Conservation (phyloP, 2,797 vertebrate species). For the Brotula barbata region DNA sequence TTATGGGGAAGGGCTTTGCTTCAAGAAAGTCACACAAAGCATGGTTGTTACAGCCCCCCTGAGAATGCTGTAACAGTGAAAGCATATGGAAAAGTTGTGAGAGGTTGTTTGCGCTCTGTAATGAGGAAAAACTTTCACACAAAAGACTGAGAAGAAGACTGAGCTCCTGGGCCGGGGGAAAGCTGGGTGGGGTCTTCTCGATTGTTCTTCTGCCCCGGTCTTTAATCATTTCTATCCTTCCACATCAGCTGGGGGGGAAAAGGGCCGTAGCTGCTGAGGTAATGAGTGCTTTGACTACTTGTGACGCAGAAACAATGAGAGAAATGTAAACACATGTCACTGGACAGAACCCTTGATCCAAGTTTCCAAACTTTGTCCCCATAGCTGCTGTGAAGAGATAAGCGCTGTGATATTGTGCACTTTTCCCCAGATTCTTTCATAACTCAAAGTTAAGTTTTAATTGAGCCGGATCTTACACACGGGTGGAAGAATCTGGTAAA, state of each 20-base stretch:
- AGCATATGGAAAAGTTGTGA: slow-evolving; percentile 27
- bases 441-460: slow-evolving; percentile 13
- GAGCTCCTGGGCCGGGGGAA: slow-evolving; percentile 26
- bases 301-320: slow-evolving; percentile 71
- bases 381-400: slow-evolving; percentile 55
- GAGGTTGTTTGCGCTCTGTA: slow-evolving; percentile 24
- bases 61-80: slow-evolving; percentile 9
- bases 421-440: slow-evolving; percentile 40
- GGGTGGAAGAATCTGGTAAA: slow-evolving; percentile 4
- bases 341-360: slow-evolving; percentile 55
- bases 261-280: slow-evolving; percentile 44
- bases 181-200: slow-evolving; percentile 51
- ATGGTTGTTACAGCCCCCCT: slow-evolving; percentile 36
- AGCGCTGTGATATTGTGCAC: slow-evolving; percentile 35
- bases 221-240: slow-evolving; percentile 41
- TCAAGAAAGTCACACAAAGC: slow-evolving; percentile 34
- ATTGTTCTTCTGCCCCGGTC: slow-evolving; percentile 58
- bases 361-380: slow-evolving; percentile 62
- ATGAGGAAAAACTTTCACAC: background rate
- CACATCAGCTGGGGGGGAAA: slow-evolving; percentile 51
- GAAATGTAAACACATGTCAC: slow-evolving; percentile 73
- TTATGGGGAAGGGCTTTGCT: slow-evolving; percentile 28
- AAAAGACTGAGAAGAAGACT: slow-evolving; percentile 27
- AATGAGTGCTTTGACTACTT: slow-evolving; percentile 61
- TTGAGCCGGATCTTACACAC: background rate